These are phyloP conservation scores for Aspidiotus destructor DNA, from an alignment of 2,888 invertebrate genomes.

Conservation along the genomic window DNA sequence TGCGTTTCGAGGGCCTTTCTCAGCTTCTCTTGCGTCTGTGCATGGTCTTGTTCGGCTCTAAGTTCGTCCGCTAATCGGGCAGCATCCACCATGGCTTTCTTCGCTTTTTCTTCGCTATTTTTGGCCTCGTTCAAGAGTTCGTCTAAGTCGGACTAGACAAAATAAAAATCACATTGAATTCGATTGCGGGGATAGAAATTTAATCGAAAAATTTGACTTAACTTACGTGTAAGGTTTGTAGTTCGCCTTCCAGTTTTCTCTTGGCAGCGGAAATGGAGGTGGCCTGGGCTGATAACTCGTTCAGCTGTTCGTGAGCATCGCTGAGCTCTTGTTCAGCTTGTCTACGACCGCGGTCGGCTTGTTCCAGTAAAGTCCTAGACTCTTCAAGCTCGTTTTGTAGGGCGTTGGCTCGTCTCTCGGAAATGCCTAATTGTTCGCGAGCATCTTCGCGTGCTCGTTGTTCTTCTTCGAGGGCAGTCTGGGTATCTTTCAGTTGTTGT, in stretches of 20 bases:
- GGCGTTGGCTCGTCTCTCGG: constrained; percentile 94
- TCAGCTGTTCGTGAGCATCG: constrained; percentile 96
- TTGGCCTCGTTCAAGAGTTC: constrained; percentile 97
- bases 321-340: constrained; percentile 96
- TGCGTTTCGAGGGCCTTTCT: constrained; percentile 95
- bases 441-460: constrained; percentile 96
- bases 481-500: constrained; percentile 93
- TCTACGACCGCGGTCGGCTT: constrained; percentile 95
- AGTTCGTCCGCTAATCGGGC: constrained; percentile 97
- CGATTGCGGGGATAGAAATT: neutral
- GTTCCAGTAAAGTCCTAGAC: constrained; percentile 91
- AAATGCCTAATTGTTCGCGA: constrained; percentile 93
- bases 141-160: constrained; percentile 75
- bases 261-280: constrained; percentile 92
- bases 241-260: constrained; percentile 98
- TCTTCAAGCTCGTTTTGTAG: constrained; percentile 98
- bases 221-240: constrained; percentile 85
- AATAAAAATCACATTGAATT: constrained; percentile 10
- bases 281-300: constrained; percentile 89
- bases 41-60: constrained; percentile 98
- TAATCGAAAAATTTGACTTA: neutral
- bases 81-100: constrained; percentile 98
- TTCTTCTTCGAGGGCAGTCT: constrained; percentile 93
- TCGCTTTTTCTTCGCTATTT: constrained; percentile 97
- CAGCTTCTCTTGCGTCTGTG: constrained; percentile 94